phyloP scores from a whole-genome alignment of 2,797 vertebrate species.

The Graptemys geographica region DNA sequence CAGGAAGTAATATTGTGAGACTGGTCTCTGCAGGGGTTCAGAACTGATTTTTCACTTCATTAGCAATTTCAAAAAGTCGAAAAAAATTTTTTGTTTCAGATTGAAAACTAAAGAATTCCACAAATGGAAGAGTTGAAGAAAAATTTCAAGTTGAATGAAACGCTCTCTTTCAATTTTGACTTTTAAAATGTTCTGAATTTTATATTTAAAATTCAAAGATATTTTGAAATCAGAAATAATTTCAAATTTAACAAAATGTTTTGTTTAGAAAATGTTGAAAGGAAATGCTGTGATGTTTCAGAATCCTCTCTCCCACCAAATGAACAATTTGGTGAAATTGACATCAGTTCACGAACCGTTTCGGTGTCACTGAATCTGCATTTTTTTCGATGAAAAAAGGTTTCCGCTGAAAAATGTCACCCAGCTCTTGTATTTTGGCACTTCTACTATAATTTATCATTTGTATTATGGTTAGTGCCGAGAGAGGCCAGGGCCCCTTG shows the following conservation, averaged over 20 bases:
- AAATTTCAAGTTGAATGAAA: neutral
- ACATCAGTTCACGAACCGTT: neutral
- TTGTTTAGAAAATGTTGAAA: neutral
- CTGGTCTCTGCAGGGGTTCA: neutral
- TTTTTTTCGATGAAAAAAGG: neutral
- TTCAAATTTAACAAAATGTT: neutral
- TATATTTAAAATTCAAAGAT: neutral
- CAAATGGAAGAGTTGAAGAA: neutral
- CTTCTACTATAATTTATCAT: neutral
- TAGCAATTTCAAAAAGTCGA: neutral
- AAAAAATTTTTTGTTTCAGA: neutral
- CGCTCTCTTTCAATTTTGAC: neutral
- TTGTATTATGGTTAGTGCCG: neutral
- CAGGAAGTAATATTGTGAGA: neutral
- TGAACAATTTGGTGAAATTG: neutral
- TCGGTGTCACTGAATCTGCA: neutral
- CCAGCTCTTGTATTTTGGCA: neutral
- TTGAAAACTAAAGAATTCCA: neutral
- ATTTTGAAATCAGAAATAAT: neutral
- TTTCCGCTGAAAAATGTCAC: neutral
- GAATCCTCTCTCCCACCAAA: neutral
- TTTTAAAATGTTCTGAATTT: neutral
- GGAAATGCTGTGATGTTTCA: neutral
- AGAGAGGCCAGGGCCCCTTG: neutral
- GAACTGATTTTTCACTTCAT: neutral